phyloP scores from a whole-genome alignment of 2,113 vertebrate genomes.

The Chamaea fasciata region DNA sequence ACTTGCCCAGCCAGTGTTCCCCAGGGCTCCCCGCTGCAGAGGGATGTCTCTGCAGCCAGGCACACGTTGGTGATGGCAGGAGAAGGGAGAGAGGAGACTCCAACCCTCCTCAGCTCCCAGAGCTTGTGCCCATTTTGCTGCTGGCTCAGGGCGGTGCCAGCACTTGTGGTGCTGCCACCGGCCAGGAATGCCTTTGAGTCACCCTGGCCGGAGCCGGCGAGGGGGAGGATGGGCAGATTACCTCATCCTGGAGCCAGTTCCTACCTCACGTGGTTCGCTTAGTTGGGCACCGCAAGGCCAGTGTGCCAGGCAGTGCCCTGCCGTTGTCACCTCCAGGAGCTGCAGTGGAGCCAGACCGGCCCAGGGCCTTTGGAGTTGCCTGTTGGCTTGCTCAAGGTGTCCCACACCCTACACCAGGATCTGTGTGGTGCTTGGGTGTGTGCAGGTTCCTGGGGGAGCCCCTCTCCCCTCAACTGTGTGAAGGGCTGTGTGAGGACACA shows the following conservation, averaged over 20 bases:
- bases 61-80: neutral
- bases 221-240: slow-evolving; percentile 25
- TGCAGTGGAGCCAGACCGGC: rapidly evolving
- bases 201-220: neutral
- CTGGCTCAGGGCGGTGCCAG: slow-evolving; percentile 22
- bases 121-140: neutral
- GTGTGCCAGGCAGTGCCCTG: neutral
- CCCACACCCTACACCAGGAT: rapidly evolving
- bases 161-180: neutral
- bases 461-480: neutral
- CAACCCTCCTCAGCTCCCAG: neutral
- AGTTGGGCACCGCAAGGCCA: neutral
- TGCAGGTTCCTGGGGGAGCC: neutral
- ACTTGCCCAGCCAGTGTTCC: rapidly evolving
- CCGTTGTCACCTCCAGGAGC: neutral
- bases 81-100: neutral
- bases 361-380: neutral
- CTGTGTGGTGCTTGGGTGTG: rapidly evolving
- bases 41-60: neutral
- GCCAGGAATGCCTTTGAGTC: slow-evolving; percentile 52
- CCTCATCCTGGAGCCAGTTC: slow-evolving; percentile 32
- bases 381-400: neutral
- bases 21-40: rapidly evolving
- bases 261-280: neutral
- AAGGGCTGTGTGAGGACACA: rapidly evolving